These are phyloP conservation scores for Umimayanthus kanabou DNA, from an alignment of 92 coral and sea anemone species.

Conservation along the genomic window DNA sequence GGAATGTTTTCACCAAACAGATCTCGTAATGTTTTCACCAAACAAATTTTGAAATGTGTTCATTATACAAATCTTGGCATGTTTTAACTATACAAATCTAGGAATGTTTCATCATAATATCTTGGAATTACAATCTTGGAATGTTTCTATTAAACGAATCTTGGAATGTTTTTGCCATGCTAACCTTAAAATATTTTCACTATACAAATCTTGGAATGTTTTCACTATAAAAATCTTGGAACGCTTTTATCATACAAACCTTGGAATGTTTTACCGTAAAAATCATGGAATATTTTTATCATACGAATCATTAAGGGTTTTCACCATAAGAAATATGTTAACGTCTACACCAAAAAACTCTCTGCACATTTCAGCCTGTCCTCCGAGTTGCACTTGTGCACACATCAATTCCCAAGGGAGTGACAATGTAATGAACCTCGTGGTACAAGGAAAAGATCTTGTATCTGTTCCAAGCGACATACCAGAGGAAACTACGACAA, in stretches of 20 bases:
- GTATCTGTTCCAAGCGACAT: slow-evolving; percentile 11
- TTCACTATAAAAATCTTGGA: background rate
- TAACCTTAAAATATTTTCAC: background rate
- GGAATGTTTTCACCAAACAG: background rate
- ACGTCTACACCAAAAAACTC: too few relatives aligned
- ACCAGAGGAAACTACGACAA: slow-evolving; percentile 23
- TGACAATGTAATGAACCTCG: background rate
- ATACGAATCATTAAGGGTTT: background rate
- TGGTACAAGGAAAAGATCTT: slow-evolving; percentile 8
- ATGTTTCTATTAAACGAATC: too few relatives aligned
- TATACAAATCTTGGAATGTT: background rate
- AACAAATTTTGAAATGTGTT: background rate
- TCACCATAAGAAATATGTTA: too few relatives aligned
- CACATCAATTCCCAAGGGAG: background rate
- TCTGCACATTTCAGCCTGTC: slow-evolving; percentile 13
- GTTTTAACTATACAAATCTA: background rate
- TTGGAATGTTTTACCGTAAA: background rate
- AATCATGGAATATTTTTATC: too few relatives aligned
- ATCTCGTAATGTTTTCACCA: background rate
- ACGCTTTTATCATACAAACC: too few relatives aligned
- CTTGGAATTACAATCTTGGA: too few relatives aligned
- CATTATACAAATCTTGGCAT: background rate
- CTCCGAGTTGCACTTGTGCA: slow-evolving; percentile 26
- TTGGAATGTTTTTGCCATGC: background rate
- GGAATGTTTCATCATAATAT: background rate